phyloP scores from a whole-genome alignment of 1,140 invertebrate species.

The Drosophila erecta region DNA sequence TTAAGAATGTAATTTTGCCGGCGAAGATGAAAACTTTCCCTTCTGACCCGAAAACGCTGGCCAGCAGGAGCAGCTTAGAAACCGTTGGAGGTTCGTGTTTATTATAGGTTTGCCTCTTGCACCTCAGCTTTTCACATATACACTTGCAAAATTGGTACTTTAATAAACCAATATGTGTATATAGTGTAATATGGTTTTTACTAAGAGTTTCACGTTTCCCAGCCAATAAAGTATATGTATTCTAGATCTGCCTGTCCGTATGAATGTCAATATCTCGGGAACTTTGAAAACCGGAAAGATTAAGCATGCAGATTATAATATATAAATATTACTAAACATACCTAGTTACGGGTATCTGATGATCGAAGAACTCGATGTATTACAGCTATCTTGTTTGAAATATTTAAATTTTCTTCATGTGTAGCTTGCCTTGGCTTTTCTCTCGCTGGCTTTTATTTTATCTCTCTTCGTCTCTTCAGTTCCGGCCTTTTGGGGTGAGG shows the following conservation, averaged over 20 bases:
- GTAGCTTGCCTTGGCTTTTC: not conserved
- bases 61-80: slow-evolving; percentile 7
- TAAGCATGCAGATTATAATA: too few relatives aligned
- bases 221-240: too few relatives aligned
- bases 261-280: too few relatives aligned
- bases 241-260: too few relatives aligned
- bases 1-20: slow-evolving; percentile 73
- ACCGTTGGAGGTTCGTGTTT: slow-evolving; percentile 37
- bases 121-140: slow-evolving; percentile 17
- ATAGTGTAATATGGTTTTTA: not conserved
- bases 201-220: too few relatives aligned
- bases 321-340: too few relatives aligned
- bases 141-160: not conserved
- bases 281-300: too few relatives aligned
- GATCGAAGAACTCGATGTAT: too few relatives aligned
- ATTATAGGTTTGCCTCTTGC: slow-evolving; percentile 63
- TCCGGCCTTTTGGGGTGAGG: slow-evolving; percentile 4
- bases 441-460: slow-evolving; percentile 19
- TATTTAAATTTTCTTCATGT: not conserved
- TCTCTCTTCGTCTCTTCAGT: slow-evolving; percentile 6
- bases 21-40: slow-evolving; percentile 47
- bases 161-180: not conserved
- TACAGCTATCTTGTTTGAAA: too few relatives aligned
- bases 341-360: too few relatives aligned
- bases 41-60: slow-evolving; percentile 65